Evolutionary conservation across 1,140 invertebrate species (phyloP), one percentile per base, ranked within the genome.

Genomic region (Drosophila lowei): DNA sequence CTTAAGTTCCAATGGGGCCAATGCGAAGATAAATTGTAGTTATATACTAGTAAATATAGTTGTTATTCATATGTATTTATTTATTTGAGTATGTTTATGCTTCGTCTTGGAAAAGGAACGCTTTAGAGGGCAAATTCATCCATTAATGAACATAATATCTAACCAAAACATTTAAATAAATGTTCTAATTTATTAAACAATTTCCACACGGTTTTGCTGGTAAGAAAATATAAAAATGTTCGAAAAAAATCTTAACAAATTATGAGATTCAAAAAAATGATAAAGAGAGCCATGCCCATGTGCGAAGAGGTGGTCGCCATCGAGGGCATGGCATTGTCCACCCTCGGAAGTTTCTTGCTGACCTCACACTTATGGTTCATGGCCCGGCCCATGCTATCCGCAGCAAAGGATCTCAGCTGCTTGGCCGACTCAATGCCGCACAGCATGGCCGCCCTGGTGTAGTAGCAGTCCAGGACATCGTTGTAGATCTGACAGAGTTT

Each of bases 391-490:
- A 91, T 89, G 42, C 74, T 72, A 16, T 89, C 79, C 0, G 44
- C 76, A 3, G 90, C 75, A 38, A 91, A 89, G 53, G 79, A 84
- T 44, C 90, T 53, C 15, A 91, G 41, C 49, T 84, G 67, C 25
- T 44, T 50, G 34, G 90, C 90, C 1, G 77, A 53, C 15, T 80
- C 72, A 2, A 81, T 6, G 6, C 90, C 90, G 28, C 90, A 91
- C 15, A 91, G 47, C 67, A 91, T 52, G 9, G 88, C 90, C 7
- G 79, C 70, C 34, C 81, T 66, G 1, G 75, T 74, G 18, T 90
- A 91, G 16, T 90, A 73, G 42, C 90, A 91, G 43, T 91, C 80
- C 3, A 91, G 74, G 7, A 91, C 71, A 28, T 90, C 79, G 46
- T 89, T 89, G 15, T 77, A 89, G 23, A 56, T 58, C 60, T 80